phyloP scores from a whole-genome alignment of 2,797 vertebrate genomes.

The Benthosema pterotum region DNA sequence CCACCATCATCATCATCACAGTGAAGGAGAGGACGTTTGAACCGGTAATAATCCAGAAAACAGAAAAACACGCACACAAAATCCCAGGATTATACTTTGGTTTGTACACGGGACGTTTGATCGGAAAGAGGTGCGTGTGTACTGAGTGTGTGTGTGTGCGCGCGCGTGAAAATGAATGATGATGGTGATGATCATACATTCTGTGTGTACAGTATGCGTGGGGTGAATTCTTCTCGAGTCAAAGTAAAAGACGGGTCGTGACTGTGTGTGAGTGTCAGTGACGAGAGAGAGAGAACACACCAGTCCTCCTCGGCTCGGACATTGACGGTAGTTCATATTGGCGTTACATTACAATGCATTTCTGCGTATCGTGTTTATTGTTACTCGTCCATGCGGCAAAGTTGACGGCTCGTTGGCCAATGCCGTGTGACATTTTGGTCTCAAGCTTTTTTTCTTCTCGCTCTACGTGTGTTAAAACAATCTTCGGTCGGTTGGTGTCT shows the following conservation, averaged over 20 bases:
- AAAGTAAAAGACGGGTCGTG: not conserved
- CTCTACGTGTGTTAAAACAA: not conserved
- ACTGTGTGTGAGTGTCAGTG: too few relatives aligned
- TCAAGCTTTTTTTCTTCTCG: not conserved
- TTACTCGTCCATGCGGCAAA: slow-evolving; percentile 24
- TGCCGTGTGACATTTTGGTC: slow-evolving; percentile 8
- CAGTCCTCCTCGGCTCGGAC: slow-evolving; percentile 21
- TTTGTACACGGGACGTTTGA: not conserved
- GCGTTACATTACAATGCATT: slow-evolving; percentile 25
- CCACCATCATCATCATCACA: slow-evolving; percentile 30
- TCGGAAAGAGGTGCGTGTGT: slow-evolving; percentile 1
- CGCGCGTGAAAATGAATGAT: not conserved
- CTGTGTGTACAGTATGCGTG: not conserved
- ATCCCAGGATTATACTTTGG: not conserved
- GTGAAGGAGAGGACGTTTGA: slow-evolving; percentile 45
- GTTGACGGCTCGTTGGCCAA: slow-evolving; percentile 37
- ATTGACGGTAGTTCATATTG: slow-evolving; percentile 43
- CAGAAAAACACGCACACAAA: too few relatives aligned
- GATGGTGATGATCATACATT: too few relatives aligned
- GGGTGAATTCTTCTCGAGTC: not conserved
- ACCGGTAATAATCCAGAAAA: slow-evolving; percentile 60
- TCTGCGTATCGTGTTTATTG: not conserved
- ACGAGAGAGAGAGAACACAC: slow-evolving; percentile 9
- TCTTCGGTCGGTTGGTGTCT: not conserved
- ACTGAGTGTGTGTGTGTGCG: slow-evolving; percentile 12